These are phyloP conservation scores for Mythimna pallens DNA, from an alignment of 2,888 invertebrate genomes.

Conservation along the genomic window DNA sequence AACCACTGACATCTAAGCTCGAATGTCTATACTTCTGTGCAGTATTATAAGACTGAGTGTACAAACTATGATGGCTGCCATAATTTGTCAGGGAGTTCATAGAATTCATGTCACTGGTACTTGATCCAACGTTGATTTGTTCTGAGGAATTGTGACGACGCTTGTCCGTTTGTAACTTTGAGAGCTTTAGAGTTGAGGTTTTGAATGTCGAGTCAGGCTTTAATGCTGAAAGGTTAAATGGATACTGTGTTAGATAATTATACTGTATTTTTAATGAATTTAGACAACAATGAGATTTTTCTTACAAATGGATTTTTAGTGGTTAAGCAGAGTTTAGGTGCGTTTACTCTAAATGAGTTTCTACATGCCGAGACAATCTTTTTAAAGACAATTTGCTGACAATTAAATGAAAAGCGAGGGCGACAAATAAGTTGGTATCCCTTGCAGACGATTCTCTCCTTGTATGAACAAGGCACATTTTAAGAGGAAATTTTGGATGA, in stretches of 20 bases:
- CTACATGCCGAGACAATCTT: no score
- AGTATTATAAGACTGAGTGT: conserved; percentile 83
- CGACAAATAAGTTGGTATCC: no score
- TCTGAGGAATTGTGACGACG: conserved; percentile 88
- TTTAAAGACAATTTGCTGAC: no score
- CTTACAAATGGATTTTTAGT: neutral
- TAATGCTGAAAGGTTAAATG: conserved; percentile 75
- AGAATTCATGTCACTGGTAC: conserved; percentile 75
- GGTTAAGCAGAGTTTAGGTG: no score
- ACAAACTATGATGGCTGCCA: conserved; percentile 85
- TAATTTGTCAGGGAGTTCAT: conserved; percentile 82
- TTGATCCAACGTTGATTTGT: conserved; percentile 79
- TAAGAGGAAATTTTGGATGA: no score
- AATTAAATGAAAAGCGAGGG: no score
- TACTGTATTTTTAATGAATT: neutral
- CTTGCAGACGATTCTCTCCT: no score
- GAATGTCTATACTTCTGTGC: conserved; percentile 81
- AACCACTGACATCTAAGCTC: conserved; percentile 87
- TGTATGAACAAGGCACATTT: no score
- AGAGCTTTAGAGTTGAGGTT: conserved; percentile 80
- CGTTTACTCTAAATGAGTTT: no score
- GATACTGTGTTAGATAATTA: neutral
- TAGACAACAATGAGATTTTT: neutral
- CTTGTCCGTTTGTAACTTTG: conserved; percentile 90
- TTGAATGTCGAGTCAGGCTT: conserved; percentile 82